Evolutionary conservation across 2,888 invertebrate species (phyloP), one percentile per base, ranked within the genome.

Genomic region (Leucophora obtusa): DNA sequence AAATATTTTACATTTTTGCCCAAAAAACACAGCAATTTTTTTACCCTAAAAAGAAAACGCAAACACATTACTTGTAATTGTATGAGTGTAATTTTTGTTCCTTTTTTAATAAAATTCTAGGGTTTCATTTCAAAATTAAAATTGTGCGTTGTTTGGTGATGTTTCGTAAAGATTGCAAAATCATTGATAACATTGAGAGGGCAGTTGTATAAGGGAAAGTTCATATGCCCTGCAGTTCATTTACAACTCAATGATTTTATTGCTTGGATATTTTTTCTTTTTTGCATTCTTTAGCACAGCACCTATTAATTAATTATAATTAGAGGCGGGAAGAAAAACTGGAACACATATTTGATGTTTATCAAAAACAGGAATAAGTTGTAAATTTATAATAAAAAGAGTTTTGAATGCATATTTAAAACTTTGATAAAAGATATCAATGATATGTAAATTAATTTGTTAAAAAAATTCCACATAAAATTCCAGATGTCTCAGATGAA

Each of bases 1-100:
- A 80, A 80, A 81, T 81, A 81, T 81, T 81, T 68, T 65, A 18
- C 54, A 24, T 65, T 60, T 81, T 76, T 72, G 68, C 77, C 81
- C 63, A 73, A 81, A 81, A 76, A 73, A 77, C 56, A 69, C 73
- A 73, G 69, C 35, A 58, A 72, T 68, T 81, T 73, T 21, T 77
- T 66, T 63, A 65, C 65, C 77, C 65, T 66, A 54, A 77, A 77
- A 77, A 47, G 71, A 77, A 77, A 28, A 6, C 28, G 6, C 28
- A 28, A 28, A 7, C 28, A 28, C 7, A 33, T n/a, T 38, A 38
- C 14, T n/a, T 1, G 43, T 47, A 47, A 47, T 47, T 47, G 43
- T 47, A 47, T 47, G 43, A n/a, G 43, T 47, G 43, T 47, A 14
- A n/a, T 11, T 47, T 38, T 63, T 28, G 28, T 6, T 28, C 28